These are phyloP conservation scores for Protaetia brevitarsis DNA, from an alignment of 1,140 invertebrate species.

Conservation along the genomic window DNA sequence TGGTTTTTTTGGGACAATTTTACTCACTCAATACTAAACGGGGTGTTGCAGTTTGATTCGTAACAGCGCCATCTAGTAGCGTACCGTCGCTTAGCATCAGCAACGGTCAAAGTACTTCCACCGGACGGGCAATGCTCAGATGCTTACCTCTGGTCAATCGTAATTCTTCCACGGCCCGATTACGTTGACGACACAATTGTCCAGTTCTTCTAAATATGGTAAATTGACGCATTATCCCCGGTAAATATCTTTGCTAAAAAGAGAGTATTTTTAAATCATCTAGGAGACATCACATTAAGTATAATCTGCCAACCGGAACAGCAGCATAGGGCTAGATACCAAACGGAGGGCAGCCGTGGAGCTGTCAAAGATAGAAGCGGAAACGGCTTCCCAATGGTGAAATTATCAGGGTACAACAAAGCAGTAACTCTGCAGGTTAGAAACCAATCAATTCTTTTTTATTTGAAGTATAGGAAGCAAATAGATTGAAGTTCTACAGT, in stretches of 20 bases:
- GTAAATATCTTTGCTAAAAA: background rate
- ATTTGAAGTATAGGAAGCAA: background rate
- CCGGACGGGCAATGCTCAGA: slow-evolving; percentile 35
- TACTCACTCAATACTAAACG: background rate
- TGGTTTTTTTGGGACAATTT: slow-evolving; percentile 3
- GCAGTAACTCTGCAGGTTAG: slow-evolving; percentile 77
- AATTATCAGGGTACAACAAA: slow-evolving; percentile 83
- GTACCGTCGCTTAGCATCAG: slow-evolving; percentile 39
- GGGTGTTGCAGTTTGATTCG: slow-evolving; percentile 43
- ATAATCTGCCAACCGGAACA: slow-evolving; percentile 91
- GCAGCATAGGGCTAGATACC: slow-evolving; percentile 90
- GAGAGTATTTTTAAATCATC: slow-evolving; percentile 26
- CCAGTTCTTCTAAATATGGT: slow-evolving; percentile 55
- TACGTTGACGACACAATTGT: slow-evolving; percentile 54
- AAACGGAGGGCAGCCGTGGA: slow-evolving; percentile 93
- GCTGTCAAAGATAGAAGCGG: slow-evolving; percentile 93
- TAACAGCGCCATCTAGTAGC: slow-evolving; percentile 39
- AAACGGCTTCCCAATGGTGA: slow-evolving; percentile 91
- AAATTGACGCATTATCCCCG: slow-evolving; percentile 28
- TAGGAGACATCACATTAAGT: slow-evolving; percentile 71
- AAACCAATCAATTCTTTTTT: background rate
- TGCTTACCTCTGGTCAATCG: slow-evolving; percentile 38
- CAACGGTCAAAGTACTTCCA: slow-evolving; percentile 32
- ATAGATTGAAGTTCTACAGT: background rate
- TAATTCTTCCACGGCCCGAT: slow-evolving; percentile 47